A percentile compares a stretch with the other conserved stretches of the same genome.
Evolutionary conservation across 2,888 invertebrate species (phyloP).

Genomic region (Melanophora roralis): DNA sequence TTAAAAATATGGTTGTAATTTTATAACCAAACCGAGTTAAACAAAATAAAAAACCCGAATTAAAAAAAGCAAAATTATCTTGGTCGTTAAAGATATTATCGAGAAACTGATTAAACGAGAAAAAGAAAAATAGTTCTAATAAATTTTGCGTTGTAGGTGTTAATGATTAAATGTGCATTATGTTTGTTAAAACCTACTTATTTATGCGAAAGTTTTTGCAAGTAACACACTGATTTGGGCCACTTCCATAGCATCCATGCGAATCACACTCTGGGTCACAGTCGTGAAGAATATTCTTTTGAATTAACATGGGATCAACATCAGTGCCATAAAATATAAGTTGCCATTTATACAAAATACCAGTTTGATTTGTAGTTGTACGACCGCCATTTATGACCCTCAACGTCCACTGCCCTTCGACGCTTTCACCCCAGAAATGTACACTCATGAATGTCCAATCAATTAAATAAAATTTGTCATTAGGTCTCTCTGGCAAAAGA

Average conservation of each 20-base stretch:
- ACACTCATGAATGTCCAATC: conserved; percentile 99
- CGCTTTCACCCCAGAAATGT: conserved; percentile 98
- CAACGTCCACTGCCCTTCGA: conserved; percentile 91
- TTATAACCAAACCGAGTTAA: too few relatives aligned
- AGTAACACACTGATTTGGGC: conserved; percentile 89
- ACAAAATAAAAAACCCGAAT: too few relatives aligned
- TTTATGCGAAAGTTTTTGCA: conserved; percentile 89
- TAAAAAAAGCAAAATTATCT: too few relatives aligned
- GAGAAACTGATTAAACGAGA: too few relatives aligned
- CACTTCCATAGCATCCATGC: conserved; percentile 91
- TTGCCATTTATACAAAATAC: conserved; percentile 95
- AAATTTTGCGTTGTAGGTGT: too few relatives aligned
- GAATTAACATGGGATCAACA: conserved; percentile 87
- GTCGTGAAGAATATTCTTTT: conserved; percentile 81
- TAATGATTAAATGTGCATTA: too few relatives aligned
- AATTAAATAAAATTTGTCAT: conserved; percentile 96
- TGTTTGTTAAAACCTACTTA: too few relatives aligned
- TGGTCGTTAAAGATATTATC: too few relatives aligned
- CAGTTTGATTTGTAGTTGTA: conserved; percentile 89
- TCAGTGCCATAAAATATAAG: conserved; percentile 97
- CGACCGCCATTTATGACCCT: conserved; percentile 87
- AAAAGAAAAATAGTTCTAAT: too few relatives aligned
- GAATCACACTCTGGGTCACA: conserved; percentile 91
- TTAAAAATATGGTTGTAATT: too few relatives aligned
- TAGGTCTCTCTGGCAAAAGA: conserved; percentile 93